Evolutionary conservation across 2,888 invertebrate genomes (phyloP), one percentile per base, ranked within the genome.

Genomic region (Urechis unicinctus): DNA sequence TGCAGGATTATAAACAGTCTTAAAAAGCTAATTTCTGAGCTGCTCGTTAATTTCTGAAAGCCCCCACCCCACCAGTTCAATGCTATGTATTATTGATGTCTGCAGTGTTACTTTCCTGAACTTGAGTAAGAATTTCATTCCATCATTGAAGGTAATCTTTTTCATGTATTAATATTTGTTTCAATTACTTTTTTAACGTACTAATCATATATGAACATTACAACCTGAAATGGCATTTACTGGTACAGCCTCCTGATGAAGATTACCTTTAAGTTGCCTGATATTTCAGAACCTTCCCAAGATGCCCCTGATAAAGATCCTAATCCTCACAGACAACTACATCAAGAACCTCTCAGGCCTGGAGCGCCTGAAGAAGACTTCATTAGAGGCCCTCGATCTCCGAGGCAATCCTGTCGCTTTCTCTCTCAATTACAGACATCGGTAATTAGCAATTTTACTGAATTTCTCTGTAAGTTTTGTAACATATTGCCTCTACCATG

Each of bases 331-430:
- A 41, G 62, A 66, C 49, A 74, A 74, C 58, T 58, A 66, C 50
- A 63, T 74, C 1, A 52, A 56, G 9, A 58, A 47, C 44, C 60
- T 69, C 46, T 50, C 56, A 22, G 69, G 69, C 3, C 50, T 74
- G 41, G 50, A 58, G 3, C 55, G 52, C n/a, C 56, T 71, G 5
- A 46, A 53, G 4, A 55, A 60, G 6, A 58, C 66, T 4, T 62
- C 67, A 1, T 55, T 73, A 17, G 61, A 65, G 42, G 65, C 66
- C 46, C 63, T 74, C 3, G 61, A 58, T 44, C 58, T 74, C 44
- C 60, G 63, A 22, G 70, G 70, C 21, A 72, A 72, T 56, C 71
- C 72, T 4, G 57, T 73, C n/a, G 56, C 63, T 28, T 73, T 72
- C 57, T 53, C 56, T 2, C 58, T 67, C 31, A 68, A 68, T 53